Conservation (phyloP, 1,140 invertebrate genomes). For the Leptinotarsa lineolata region DNA sequence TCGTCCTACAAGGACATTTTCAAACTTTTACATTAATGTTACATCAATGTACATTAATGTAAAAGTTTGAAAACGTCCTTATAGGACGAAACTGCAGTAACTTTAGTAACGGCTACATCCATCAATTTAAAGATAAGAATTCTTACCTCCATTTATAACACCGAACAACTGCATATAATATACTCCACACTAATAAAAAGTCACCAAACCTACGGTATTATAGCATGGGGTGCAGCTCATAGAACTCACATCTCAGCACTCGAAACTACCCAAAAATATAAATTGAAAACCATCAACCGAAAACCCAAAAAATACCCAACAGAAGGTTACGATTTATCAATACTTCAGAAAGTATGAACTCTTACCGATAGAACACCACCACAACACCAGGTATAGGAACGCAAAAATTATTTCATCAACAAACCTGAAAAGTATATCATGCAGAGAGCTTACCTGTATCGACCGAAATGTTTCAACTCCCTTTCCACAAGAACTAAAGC, state of each 20-base stretch:
- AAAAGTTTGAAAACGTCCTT: too few species aligned
- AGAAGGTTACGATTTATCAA: background rate
- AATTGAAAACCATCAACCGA: background rate
- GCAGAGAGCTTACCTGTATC: background rate
- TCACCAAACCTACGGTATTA: background rate
- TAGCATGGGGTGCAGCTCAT: background rate
- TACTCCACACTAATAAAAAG: background rate
- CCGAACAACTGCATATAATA: slow-evolving; percentile 1
- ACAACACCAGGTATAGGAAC: background rate
- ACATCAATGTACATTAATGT: too few species aligned
- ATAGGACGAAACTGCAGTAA: too few species aligned
- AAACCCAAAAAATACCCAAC: slow-evolving; percentile 4
- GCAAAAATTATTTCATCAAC: background rate
- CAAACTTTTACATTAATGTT: too few species aligned
- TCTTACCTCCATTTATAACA: too few species aligned
- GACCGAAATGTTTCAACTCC: background rate
- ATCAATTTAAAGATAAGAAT: too few species aligned
- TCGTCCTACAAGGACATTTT: too few species aligned
- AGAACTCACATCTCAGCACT: slow-evolving; percentile 3
- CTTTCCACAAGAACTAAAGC: background rate
- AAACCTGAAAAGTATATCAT: background rate
- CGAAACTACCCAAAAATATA: slow-evolving; percentile 11
- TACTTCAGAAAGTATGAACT: background rate
- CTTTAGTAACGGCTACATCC: too few species aligned
- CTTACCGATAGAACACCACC: too few species aligned